phyloP scores from a whole-genome alignment of 2,888 invertebrate species.

The Rhamnusium bicolor region DNA sequence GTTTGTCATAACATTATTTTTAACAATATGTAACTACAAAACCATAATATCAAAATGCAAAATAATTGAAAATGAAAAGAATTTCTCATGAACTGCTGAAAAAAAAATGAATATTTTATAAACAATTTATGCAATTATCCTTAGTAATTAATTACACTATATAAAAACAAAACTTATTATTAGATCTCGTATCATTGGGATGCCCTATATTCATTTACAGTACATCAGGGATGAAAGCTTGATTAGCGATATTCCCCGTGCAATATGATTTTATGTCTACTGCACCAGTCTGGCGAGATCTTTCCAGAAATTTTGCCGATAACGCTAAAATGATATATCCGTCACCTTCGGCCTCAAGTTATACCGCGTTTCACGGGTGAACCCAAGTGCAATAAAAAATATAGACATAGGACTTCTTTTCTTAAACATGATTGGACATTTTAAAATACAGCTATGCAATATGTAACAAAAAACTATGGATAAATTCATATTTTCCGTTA shows the following conservation, averaged over 20 bases:
- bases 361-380: background rate
- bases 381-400: background rate
- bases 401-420: background rate
- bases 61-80: no score
- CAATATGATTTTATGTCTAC: conserved; percentile 8
- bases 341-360: background rate
- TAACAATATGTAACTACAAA: no score
- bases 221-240: background rate
- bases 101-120: no score
- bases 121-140: no score
- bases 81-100: no score
- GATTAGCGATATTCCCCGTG: conserved; percentile 17
- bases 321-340: conserved; percentile 9
- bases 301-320: conserved; percentile 7
- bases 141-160: background rate
- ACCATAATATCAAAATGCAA: no score
- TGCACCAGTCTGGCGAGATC: conserved; percentile 10
- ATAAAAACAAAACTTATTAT: background rate
- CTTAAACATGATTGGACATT: background rate
- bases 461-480: background rate
- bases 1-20: no score
- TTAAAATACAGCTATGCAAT: no score
- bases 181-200: background rate
- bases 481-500: no score
- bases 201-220: background rate